A percentile compares a stretch with the other conserved stretches of the same genome.
phyloP scores from a whole-genome alignment of 2,113 vertebrate species.

The Rafetus swinhoei region DNA sequence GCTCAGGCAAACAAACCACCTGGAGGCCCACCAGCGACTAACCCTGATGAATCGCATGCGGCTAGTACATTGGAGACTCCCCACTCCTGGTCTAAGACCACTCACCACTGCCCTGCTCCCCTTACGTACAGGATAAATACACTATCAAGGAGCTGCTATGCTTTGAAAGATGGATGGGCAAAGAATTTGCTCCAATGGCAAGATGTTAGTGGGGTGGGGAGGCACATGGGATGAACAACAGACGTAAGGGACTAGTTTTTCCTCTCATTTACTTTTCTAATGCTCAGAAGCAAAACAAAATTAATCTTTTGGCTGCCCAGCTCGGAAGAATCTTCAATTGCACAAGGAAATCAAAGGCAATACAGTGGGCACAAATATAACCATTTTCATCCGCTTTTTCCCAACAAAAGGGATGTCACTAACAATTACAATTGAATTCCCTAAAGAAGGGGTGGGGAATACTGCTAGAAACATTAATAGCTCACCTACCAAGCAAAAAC shows the following conservation, averaged over 20 bases:
- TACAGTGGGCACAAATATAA: background rate
- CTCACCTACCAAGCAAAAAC: constrained; percentile 17
- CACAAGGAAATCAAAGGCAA: background rate
- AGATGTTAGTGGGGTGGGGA: background rate
- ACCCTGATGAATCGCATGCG: too few relatives aligned
- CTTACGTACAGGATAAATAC: background rate
- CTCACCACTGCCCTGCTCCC: background rate
- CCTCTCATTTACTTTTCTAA: background rate
- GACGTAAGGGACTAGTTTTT: background rate
- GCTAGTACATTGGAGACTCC: too few relatives aligned
- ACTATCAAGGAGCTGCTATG: background rate
- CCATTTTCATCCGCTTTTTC: constrained; percentile 11
- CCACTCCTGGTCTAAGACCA: background rate
- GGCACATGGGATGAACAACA: background rate
- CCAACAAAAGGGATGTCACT: background rate
- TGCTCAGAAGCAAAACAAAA: background rate
- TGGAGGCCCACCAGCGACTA: too few relatives aligned
- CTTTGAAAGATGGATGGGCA: background rate
- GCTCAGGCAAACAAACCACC: too few relatives aligned
- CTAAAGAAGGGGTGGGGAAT: background rate
- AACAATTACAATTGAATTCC: constrained; percentile 7
- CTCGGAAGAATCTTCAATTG: rapidly evolving
- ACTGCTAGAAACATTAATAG: background rate
- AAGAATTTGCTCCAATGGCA: background rate
- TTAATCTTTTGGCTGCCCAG: background rate